These are phyloP conservation scores for Dastarcus helophoroides DNA, from an alignment of 2,888 invertebrate genomes.

Conservation along the genomic window DNA sequence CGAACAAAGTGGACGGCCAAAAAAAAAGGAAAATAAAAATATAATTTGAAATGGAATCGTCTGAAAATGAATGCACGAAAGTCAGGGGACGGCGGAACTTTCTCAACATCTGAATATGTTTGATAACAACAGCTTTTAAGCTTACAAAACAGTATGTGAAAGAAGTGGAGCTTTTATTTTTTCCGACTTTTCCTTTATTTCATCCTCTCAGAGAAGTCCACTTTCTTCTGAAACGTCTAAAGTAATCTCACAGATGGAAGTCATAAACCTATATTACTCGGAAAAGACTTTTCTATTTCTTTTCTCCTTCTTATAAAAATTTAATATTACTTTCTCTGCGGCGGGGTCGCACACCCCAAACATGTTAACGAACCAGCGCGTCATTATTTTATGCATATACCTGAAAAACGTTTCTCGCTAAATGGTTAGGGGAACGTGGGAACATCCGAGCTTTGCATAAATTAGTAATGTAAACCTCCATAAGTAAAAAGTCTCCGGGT, in stretches of 20 bases:
- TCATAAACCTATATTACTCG: conserved; percentile 40
- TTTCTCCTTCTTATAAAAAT: conserved; percentile 39
- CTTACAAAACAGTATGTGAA: conserved; percentile 29
- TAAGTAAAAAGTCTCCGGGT: too few species aligned
- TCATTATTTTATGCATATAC: too few species aligned
- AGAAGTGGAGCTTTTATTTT: conserved; percentile 30
- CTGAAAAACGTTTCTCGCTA: too few species aligned
- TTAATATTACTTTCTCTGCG: conserved; percentile 37
- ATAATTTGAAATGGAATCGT: conserved; percentile 36
- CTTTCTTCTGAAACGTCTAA: conserved; percentile 38
- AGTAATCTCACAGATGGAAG: conserved; percentile 41
- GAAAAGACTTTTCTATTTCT: conserved; percentile 39
- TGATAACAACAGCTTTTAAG: conserved; percentile 32
- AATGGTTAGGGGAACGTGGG: too few species aligned
- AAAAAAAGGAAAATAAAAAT: conserved; percentile 32
- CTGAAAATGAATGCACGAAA: conserved; percentile 23
- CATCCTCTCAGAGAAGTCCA: conserved; percentile 33
- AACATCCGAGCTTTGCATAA: too few species aligned
- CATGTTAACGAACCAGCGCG: too few species aligned
- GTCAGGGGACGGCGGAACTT: background rate
- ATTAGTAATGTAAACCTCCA: too few species aligned
- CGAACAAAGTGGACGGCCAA: too few species aligned
- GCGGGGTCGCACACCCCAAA: conserved; percentile 18
- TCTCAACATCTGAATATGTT: conserved; percentile 26
- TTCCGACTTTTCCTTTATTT: conserved; percentile 26